Evolutionary conservation across 2,113 vertebrate species (phyloP).

Genomic region (Polypterus senegalus): DNA sequence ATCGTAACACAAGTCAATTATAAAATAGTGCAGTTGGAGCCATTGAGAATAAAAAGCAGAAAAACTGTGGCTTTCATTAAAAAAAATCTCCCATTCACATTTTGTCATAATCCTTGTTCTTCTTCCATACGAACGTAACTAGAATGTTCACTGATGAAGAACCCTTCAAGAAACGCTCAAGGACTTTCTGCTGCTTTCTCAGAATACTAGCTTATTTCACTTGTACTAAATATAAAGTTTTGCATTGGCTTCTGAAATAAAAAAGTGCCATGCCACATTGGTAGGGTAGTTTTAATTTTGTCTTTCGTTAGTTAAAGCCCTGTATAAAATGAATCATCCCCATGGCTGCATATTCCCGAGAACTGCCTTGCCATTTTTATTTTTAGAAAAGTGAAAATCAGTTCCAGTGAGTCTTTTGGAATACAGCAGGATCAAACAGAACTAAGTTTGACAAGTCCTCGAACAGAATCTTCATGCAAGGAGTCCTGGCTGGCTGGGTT

Average conservation of each 20-base stretch:
- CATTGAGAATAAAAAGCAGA: conserved; percentile 30
- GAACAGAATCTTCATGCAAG: conserved; percentile 86
- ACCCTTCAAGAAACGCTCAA: conserved; percentile 36
- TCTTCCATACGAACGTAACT: conserved; percentile 41
- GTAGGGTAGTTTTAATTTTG: background rate
- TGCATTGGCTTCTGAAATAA: background rate
- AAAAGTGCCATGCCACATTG: background rate
- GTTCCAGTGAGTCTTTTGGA: background rate
- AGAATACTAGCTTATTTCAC: conserved; percentile 26
- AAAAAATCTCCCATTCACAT: conserved; percentile 9
- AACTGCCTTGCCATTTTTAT: conserved; percentile 11
- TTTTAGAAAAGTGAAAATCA: conserved; percentile 5
- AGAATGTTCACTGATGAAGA: conserved; percentile 28
- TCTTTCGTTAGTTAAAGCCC: background rate
- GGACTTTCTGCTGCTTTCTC: conserved; percentile 15
- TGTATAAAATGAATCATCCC: background rate
- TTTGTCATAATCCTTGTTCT: conserved; percentile 35
- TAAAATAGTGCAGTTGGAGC: conserved; percentile 39
- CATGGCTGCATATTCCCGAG: background rate
- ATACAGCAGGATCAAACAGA: conserved; percentile 64
- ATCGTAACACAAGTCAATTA: conserved; percentile 38
- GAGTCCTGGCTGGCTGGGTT: conserved; percentile 89
- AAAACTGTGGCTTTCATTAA: conserved; percentile 36
- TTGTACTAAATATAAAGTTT: conserved; percentile 7
- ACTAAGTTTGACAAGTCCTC: conserved; percentile 92